A percentile compares a stretch with the other conserved stretches of the same genome.
Conservation (phyloP, 92 coral and sea anemone species). For the Epizoanthus stellaris region DNA sequence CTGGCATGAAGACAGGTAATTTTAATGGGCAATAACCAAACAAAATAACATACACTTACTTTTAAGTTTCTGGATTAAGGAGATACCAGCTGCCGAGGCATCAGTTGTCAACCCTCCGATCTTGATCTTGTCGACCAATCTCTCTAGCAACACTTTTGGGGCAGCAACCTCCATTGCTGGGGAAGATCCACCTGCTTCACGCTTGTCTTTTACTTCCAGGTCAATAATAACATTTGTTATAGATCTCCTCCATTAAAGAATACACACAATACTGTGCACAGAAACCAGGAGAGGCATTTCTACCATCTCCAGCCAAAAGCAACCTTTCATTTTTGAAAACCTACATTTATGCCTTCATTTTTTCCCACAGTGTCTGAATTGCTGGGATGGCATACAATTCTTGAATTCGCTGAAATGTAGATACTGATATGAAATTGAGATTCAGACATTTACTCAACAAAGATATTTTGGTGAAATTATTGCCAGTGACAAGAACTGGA, state of each 20-base stretch:
- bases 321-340: slow-evolving; percentile 3
- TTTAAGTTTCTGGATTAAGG: slow-evolving; percentile 7
- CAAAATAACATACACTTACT: too few relatives aligned
- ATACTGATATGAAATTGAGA: slow-evolving; percentile 1
- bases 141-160: slow-evolving; percentile 32
- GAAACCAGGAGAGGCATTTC: slow-evolving; percentile 39
- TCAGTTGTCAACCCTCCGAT: slow-evolving; percentile 30
- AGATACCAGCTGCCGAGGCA: slow-evolving; percentile 22
- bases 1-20: too few relatives aligned
- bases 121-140: not conserved
- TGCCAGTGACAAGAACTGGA: slow-evolving; percentile 48
- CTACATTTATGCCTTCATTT: slow-evolving; percentile 35
- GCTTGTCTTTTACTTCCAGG: slow-evolving; percentile 36
- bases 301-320: slow-evolving; percentile 47
- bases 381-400: slow-evolving; percentile 31
- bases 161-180: slow-evolving; percentile 29
- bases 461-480: slow-evolving; percentile 42
- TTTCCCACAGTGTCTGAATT: not conserved
- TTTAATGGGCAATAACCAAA: too few relatives aligned
- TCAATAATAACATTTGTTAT: slow-evolving; percentile 21
- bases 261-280: slow-evolving; percentile 46
- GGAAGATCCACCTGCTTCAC: slow-evolving; percentile 44
- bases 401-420: slow-evolving; percentile 40
- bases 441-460: slow-evolving; percentile 25
- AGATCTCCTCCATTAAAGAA: slow-evolving; percentile 40